Conservation (phyloP, 2,888 invertebrate species). For the Antheraea assamensis region DNA sequence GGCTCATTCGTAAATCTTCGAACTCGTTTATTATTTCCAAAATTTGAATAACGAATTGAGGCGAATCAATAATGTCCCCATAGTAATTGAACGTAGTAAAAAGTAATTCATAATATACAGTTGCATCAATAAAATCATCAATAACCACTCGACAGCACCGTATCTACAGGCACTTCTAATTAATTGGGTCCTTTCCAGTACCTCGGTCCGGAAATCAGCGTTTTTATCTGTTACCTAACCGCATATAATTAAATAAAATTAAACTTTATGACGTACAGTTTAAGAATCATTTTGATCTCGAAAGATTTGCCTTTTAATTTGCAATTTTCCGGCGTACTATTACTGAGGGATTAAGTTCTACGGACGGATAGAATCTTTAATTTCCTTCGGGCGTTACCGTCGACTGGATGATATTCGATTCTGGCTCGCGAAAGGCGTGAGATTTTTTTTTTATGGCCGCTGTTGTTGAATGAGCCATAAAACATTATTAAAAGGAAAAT, state of each 20-base stretch:
- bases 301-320: conserved; percentile 61
- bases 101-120: conserved; percentile 15
- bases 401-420: conserved; percentile 60
- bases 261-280: conserved; percentile 30
- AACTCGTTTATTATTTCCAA: too few species aligned
- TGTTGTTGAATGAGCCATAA: neutral
- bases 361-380: conserved; percentile 78
- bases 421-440: conserved; percentile 43
- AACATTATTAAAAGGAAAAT: neutral
- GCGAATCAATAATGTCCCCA: too few species aligned
- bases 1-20: too few species aligned
- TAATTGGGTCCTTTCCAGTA: conserved; percentile 70
- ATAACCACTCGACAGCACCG: conserved; percentile 52
- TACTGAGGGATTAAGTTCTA: conserved; percentile 73
- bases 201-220: conserved; percentile 59
- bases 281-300: conserved; percentile 9
- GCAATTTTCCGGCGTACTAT: conserved; percentile 77
- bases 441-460: conserved; percentile 26
- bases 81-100: too few species aligned
- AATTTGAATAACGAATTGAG: too few species aligned
- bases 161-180: conserved; percentile 64
- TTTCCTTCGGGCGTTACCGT: conserved; percentile 72
- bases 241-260: conserved; percentile 27
- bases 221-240: conserved; percentile 62
- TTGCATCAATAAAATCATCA: conserved; percentile 24